These are phyloP conservation scores for Hydrophis major DNA, from an alignment of 2,797 vertebrate genomes.

Conservation along the genomic window DNA sequence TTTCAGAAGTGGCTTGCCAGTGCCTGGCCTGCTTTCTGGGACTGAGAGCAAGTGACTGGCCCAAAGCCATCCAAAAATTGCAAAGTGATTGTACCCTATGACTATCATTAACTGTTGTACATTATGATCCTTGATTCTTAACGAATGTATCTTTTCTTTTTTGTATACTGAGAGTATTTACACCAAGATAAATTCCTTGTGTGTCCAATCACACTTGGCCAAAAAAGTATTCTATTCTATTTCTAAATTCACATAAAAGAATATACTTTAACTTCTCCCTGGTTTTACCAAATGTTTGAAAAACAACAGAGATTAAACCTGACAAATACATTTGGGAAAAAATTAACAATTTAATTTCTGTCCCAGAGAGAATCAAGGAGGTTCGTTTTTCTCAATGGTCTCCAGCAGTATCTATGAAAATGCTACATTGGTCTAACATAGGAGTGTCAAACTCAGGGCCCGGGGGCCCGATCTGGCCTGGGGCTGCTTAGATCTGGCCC, in stretches of 20 bases:
- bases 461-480: too few species aligned
- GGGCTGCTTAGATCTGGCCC: too few species aligned
- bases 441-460: too few species aligned
- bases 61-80: background rate
- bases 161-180: too few species aligned
- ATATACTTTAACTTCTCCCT: background rate
- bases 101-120: too few species aligned
- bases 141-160: too few species aligned
- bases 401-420: background rate
- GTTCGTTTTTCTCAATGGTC: background rate
- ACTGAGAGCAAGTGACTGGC: background rate
- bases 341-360: background rate
- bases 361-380: background rate
- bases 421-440: background rate
- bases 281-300: background rate
- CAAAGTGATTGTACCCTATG: background rate
- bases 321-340: background rate
- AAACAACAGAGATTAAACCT: background rate
- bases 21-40: background rate
- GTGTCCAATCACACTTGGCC: too few species aligned
- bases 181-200: too few species aligned
- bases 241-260: background rate
- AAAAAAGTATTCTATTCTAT: too few species aligned
- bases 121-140: too few species aligned
- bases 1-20: background rate